Evolutionary conservation across 2,797 vertebrate genomes (phyloP).

Genomic region (Anniella stebbinsi): DNA sequence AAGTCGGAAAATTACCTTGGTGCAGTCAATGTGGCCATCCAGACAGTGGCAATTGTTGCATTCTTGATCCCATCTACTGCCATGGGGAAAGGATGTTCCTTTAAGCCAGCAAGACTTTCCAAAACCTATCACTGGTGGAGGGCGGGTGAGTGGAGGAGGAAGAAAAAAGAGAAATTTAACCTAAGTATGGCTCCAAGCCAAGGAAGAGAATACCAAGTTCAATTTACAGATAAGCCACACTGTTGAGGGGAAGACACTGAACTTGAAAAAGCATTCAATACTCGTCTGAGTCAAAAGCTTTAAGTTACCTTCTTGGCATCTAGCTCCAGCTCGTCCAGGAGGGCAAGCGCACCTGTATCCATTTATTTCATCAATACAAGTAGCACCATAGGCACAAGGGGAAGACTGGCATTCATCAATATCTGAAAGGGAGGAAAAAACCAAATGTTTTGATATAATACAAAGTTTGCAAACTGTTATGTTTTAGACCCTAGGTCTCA

Average conservation of each 20-base stretch:
- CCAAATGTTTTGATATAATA: neutral
- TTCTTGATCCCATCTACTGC: constrained; percentile 90
- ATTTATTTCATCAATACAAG: constrained; percentile 93
- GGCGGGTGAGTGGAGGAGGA: neutral
- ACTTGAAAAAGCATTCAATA: neutral
- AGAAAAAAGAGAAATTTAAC: neutral
- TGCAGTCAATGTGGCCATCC: constrained; percentile 87
- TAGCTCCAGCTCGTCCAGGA: constrained; percentile 85
- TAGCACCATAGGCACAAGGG: constrained; percentile 91
- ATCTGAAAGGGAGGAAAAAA: constrained; percentile 78
- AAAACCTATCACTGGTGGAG: constrained; percentile 83
- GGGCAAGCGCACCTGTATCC: constrained; percentile 91
- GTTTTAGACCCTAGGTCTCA: neutral
- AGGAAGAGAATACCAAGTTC: constrained; percentile 6
- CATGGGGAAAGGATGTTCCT: constrained; percentile 86
- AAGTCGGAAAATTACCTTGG: constrained; percentile 84
- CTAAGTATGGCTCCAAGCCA: neutral
- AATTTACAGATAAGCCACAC: neutral
- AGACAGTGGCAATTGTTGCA: constrained; percentile 92
- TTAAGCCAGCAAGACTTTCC: constrained; percentile 88
- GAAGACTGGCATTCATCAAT: constrained; percentile 96
- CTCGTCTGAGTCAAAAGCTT: neutral
- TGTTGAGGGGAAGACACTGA: neutral
- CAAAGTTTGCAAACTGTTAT: neutral
- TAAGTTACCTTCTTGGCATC: constrained; percentile 89